Evolutionary conservation across 1,140 invertebrate species (phyloP), one percentile per base, ranked within the genome.

Genomic region (Drosophila dunni): DNA sequence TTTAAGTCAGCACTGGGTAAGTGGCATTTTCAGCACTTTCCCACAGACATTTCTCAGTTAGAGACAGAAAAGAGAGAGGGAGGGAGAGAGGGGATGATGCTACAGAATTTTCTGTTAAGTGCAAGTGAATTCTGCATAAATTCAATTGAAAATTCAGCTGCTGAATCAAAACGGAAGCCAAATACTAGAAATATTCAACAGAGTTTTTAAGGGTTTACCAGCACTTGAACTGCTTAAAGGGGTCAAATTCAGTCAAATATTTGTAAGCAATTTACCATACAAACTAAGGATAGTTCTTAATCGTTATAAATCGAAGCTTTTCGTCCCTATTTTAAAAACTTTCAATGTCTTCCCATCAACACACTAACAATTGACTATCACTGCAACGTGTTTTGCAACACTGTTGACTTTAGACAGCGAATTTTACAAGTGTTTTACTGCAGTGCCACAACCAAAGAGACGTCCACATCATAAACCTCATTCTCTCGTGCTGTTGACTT

Each of bases 371-470:
- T 42, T 40, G 40, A 11, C 7, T n/a, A 3, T 9, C 29, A 15
- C 34, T 53, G 13, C 7, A 3, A 0, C 42, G 17, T 17, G 17
- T 17, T 72, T 34, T 54, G 45, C 62, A 72, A 58, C 69, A 58
- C 53, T 72, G 69, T 58, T 33, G 46, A 20, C 53, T 72, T 40
- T 51, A 38, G 45, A 7, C 48, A 29, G 33, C 11, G 63, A 54
- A 61, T 56, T 50, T 82, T 82, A 66, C 42, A 78, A 82, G 75
- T 79, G 70, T 82, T 88, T 88, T 76, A 79, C 66, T 79, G 83
- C 83, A 82, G 72, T 53, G 75, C 10, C 45, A 11, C 33, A 42
- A 8, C 57, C 57, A 33, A 11, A 40, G 6, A 17, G 0, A 57
- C 17, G n/a, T 11, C 17, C 8, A 45, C n/a, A 50, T 48, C 58